Percentiles rank a stretch among this genome's conserved stretches.
phyloP scores from a whole-genome alignment of 2,113 vertebrate genomes.

The Sinocyclocheilus anophthalmus region DNA sequence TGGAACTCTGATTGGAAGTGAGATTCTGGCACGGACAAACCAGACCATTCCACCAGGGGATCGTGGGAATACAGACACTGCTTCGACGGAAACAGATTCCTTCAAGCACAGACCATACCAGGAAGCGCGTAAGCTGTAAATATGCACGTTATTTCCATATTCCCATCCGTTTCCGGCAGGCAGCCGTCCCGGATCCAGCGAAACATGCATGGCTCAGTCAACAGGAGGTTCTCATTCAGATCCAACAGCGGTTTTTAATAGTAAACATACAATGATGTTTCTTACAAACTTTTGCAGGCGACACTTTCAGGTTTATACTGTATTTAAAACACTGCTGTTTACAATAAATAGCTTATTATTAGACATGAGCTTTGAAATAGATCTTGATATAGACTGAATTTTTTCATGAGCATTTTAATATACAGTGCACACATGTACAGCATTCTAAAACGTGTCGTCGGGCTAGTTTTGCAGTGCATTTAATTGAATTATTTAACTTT shows the following conservation, averaged over 20 bases:
- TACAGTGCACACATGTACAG: too few species aligned
- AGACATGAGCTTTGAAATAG: neutral
- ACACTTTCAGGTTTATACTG: conserved; percentile 7
- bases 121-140: conserved; percentile 46
- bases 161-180: too few species aligned
- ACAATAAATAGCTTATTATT: conserved; percentile 3
- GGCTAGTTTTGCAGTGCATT: neutral
- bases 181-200: neutral
- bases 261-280: neutral
- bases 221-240: neutral
- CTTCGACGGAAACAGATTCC: conserved; percentile 27
- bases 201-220: conserved; percentile 3
- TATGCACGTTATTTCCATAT: conserved; percentile 6
- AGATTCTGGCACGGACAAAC: conserved; percentile 39
- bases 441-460: neutral
- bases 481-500: neutral
- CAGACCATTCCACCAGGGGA: conserved; percentile 3
- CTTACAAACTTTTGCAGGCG: neutral
- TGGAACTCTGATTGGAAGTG: conserved; percentile 21
- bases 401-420: conserved; percentile 12
- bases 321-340: conserved; percentile 29
- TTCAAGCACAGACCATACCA: conserved; percentile 23
- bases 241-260: neutral
- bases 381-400: neutral
- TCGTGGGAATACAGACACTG: conserved; percentile 35